Conservation (phyloP, 2,797 vertebrate species). For the Falco novaeseelandiae region DNA sequence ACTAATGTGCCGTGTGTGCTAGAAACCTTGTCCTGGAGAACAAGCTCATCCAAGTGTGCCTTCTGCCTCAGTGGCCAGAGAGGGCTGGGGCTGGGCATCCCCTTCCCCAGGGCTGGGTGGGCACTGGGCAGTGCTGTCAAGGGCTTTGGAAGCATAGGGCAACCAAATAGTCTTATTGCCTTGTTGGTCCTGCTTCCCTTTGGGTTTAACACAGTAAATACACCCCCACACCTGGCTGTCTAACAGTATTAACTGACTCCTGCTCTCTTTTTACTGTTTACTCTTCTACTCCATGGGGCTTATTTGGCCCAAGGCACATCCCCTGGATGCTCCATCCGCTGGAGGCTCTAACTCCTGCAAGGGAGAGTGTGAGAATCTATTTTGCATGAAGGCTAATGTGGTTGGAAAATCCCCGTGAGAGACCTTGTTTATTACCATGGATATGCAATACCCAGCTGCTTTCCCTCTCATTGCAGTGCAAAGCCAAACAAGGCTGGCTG, state of each 20-base stretch:
- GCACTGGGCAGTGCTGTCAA: background rate
- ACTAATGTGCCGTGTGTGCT: background rate
- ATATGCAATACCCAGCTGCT: constrained; percentile 5
- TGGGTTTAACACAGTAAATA: background rate
- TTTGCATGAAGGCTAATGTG: constrained; percentile 16
- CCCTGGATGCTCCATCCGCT: background rate
- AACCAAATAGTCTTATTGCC: fast-evolving
- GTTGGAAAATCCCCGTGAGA: constrained; percentile 42
- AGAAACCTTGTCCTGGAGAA: background rate
- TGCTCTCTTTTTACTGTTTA: background rate
- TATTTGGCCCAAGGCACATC: background rate
- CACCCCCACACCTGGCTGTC: fast-evolving
- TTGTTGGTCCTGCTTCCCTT: background rate
- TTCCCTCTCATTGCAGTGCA: background rate
- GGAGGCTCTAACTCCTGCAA: background rate
- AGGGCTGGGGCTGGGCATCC: background rate
- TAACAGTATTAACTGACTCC: background rate
- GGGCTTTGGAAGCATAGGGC: background rate
- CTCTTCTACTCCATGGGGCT: background rate
- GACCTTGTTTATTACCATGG: constrained; percentile 24
- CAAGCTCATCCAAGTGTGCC: background rate
- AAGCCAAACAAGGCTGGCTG: constrained; percentile 22
- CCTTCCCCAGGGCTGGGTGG: background rate
- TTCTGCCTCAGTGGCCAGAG: background rate
- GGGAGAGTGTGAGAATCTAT: constrained; percentile 2